Evolutionary conservation across 2,113 vertebrate species (phyloP).

Genomic region (Isurus oxyrinchus): DNA sequence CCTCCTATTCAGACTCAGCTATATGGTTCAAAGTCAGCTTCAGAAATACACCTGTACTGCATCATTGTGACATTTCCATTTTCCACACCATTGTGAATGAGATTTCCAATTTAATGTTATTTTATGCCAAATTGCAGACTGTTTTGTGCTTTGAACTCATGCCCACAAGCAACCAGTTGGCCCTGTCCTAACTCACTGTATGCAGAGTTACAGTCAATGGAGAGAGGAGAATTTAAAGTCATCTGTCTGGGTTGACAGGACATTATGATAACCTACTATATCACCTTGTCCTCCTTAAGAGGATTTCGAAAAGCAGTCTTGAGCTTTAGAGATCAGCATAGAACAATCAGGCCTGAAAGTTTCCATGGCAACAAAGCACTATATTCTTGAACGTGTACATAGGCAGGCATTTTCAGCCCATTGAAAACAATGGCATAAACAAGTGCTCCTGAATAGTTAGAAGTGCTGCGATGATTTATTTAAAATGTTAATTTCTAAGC

Average conservation of each 20-base stretch:
- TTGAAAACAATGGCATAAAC: not conserved
- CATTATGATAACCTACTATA: not conserved
- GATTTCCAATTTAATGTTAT: constrained; percentile 21
- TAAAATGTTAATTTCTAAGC: not conserved
- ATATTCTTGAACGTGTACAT: not conserved
- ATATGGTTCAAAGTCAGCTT: not conserved
- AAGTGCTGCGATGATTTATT: not conserved
- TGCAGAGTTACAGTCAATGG: not conserved
- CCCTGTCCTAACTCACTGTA: not conserved
- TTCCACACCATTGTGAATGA: constrained; percentile 21
- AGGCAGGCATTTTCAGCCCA: not conserved
- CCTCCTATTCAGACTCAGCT: not conserved
- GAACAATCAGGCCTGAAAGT: not conserved
- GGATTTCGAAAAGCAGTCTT: constrained; percentile 15
- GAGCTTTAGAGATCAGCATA: constrained; percentile 9
- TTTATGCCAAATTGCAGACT: constrained; percentile 2
- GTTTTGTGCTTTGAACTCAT: not conserved
- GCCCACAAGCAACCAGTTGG: not conserved
- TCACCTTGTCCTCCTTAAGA: not conserved
- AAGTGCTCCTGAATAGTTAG: not conserved
- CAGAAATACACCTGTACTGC: not conserved
- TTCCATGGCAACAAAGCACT: constrained; percentile 8
- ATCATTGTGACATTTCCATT: constrained; percentile 32
- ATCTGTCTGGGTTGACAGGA: constrained; percentile 19
- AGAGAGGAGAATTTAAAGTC: not conserved